Conservation (phyloP, 2,888 invertebrate genomes). For the Acutogordius australiensis region DNA sequence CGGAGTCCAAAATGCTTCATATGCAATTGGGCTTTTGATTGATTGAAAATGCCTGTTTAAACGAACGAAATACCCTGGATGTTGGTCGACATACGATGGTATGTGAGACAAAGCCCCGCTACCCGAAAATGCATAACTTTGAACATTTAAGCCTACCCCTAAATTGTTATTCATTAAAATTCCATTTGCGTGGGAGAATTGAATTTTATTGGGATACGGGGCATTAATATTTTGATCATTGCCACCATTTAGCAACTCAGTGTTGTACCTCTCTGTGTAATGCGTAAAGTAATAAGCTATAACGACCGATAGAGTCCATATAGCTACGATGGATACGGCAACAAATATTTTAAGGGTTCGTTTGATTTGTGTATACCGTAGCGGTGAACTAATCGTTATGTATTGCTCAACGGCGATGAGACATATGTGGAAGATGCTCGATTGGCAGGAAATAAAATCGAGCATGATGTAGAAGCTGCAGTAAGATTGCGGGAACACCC, state of each 20-base stretch:
- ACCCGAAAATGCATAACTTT: not conserved
- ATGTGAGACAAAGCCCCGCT: not conserved
- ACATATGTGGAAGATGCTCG: constrained; percentile 10
- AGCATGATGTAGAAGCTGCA: not conserved
- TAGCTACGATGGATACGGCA: not conserved
- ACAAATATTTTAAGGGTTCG: not conserved
- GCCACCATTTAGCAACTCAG: not conserved
- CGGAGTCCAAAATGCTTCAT: too few relatives aligned
- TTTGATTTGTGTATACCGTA: not conserved
- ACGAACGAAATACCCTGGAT: too few relatives aligned
- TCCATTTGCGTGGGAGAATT: not conserved
- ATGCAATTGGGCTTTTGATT: not conserved
- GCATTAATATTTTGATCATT: too few relatives aligned
- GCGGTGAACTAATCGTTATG: not conserved
- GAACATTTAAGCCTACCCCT: not conserved
- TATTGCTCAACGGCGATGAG: constrained; percentile 10
- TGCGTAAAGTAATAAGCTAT: constrained; percentile 6
- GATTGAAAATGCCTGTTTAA: not conserved
- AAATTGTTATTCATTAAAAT: not conserved
- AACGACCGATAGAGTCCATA: not conserved
- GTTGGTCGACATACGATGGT: too few relatives aligned
- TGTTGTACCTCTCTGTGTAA: not conserved
- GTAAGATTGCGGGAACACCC: not conserved
- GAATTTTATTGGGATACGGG: not conserved
- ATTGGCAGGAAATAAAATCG: constrained; percentile 1